Base-by-base conservation (phyloP, 2,797 vertebrate species). In the Brachyrhaphis roseni region DNA sequence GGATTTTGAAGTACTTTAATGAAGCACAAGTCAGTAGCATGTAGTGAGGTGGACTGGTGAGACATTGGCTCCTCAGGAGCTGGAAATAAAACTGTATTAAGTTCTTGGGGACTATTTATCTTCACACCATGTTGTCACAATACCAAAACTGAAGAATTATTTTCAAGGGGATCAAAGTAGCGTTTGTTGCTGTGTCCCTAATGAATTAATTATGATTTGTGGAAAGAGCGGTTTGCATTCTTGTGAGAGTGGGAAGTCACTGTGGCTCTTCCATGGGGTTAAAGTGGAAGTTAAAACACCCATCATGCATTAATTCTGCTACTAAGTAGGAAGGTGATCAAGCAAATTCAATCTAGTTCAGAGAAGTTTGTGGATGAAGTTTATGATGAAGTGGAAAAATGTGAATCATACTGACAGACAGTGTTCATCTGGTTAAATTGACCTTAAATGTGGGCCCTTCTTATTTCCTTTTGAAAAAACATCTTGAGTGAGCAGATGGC, bases 401-500 rank as follows among this genome's bases (percentile, higher is more conserved):
- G 26, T 71, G 68, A 71, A 57, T 75, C 41, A n/a, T 13, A 20
- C 53, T 23, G 55, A 28, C 26, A 59, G 39, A 59, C 1, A 1
- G 43, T 10, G 3, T 57, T 59, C 41, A 45, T 71, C 41, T 71
- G 26, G 41, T 45, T 16, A n/a, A 46, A 59, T 31, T 20, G 39
- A 62, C 34, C n/a, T 31, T 12, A 59, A 75, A 20, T 46, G 18
- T 76, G 2, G n/a, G 8, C 23, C 10, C 15, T 62, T 59, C 16
- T 41, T 31, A 8, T 45, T n/a, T 43, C 43, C 10, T 23, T 49
- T 45, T 2, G n/a, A 51, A 36, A 39, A 49, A 26, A 20, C 68
- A 46, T 77, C 77, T 70, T 55, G 31, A 78, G 45, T 62, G 45
- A 73, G 53, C 43, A 74, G 53, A 83, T 64, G 73, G 41, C 28